A percentile compares a stretch with the other conserved stretches of the same genome.
phyloP scores from a whole-genome alignment of 2,888 invertebrate genomes.

The Spodoptera picta region DNA sequence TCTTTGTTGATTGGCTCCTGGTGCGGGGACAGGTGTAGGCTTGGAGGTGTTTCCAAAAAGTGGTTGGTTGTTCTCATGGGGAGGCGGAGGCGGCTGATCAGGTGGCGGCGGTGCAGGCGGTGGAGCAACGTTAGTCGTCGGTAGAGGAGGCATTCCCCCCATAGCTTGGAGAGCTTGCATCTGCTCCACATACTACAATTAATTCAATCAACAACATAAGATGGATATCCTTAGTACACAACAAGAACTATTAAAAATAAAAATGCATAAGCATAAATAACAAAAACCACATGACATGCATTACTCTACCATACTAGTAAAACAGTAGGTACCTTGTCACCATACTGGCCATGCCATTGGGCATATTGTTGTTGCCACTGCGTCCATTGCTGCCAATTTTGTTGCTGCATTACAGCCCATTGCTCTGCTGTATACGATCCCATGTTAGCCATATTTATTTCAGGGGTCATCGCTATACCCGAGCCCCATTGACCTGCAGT shows the following conservation, averaged over 20 bases:
- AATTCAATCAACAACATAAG: no score
- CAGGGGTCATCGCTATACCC: slow-evolving; percentile 61
- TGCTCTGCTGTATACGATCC: slow-evolving; percentile 90
- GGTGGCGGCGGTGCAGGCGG: slow-evolving; percentile 66
- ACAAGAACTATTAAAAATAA: no score
- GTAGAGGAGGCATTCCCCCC: slow-evolving; percentile 69
- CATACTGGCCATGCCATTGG: slow-evolving; percentile 93
- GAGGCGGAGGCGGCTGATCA: slow-evolving; percentile 73
- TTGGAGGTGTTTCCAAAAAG: slow-evolving; percentile 64
- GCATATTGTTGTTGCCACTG: slow-evolving; percentile 94
- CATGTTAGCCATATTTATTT: slow-evolving; percentile 63
- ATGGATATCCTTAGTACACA: no score
- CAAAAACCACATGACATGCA: no score
- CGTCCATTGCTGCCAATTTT: slow-evolving; percentile 92
- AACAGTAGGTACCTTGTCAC: slow-evolving; percentile 89
- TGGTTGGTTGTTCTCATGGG: slow-evolving; percentile 81
- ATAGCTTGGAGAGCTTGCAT: slow-evolving; percentile 75
- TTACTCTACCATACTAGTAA: not conserved
- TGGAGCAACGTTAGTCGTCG: slow-evolving; percentile 70
- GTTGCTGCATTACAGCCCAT: slow-evolving; percentile 91
- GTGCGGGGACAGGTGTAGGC: slow-evolving; percentile 61
- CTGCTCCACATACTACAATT: slow-evolving; percentile 79
- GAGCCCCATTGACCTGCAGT: slow-evolving; percentile 75
- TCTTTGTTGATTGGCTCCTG: slow-evolving; percentile 47
- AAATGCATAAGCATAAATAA: no score